phyloP scores from a whole-genome alignment of 2,797 vertebrate genomes.

The Mormyrus proboscirostris region DNA sequence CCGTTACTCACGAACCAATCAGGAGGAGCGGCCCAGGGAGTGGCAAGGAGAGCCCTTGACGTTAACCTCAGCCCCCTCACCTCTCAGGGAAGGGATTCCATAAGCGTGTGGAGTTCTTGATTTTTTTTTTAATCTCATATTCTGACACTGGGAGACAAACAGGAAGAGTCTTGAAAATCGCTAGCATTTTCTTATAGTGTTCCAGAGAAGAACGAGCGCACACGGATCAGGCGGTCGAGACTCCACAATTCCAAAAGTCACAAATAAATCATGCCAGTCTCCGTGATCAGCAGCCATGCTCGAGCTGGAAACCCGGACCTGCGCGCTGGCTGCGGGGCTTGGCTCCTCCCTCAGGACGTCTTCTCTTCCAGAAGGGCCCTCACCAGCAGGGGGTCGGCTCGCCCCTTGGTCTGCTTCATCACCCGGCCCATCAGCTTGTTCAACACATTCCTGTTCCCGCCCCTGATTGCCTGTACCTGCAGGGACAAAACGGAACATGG shows the following conservation, averaged over 20 bases:
- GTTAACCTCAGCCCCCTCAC: neutral
- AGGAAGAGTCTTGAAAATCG: neutral
- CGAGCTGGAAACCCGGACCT: neutral
- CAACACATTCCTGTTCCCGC: slow-evolving; percentile 76
- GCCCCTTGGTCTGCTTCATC: slow-evolving; percentile 72
- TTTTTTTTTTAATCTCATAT: neutral
- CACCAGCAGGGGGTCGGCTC: slow-evolving; percentile 73
- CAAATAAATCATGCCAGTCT: neutral
- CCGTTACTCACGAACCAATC: neutral
- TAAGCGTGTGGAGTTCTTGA: neutral
- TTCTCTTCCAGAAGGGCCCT: slow-evolving; percentile 72
- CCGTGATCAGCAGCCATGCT: neutral
- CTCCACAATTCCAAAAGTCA: neutral
- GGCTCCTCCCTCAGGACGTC: slow-evolving; percentile 47
- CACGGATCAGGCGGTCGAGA: neutral
- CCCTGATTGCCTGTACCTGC: slow-evolving; percentile 75
- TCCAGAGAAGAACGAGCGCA: neutral
- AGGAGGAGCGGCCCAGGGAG: neutral
- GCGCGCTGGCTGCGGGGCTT: neutral
- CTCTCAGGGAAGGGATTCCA: neutral
- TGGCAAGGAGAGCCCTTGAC: neutral
- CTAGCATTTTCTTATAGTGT: neutral
- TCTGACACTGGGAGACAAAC: neutral
- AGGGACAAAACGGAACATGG: neutral
- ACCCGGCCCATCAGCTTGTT: slow-evolving; percentile 89